Evolutionary conservation across 2,113 vertebrate genomes (phyloP), one percentile per base, ranked within the genome.

Genomic region (Alectura lathami): DNA sequence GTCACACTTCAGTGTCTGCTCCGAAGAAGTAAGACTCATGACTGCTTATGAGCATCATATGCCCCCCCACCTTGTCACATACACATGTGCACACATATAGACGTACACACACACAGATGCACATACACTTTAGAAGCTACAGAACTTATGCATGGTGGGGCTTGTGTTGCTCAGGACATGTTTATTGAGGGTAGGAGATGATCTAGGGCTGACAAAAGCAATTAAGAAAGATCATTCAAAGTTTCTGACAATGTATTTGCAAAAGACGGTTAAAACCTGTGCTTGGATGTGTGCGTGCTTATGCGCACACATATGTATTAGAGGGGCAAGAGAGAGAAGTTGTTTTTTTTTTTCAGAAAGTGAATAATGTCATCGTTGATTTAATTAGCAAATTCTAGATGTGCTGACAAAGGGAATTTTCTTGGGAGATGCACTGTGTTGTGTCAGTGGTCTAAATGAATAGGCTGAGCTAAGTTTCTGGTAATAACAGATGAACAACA

Each of bases 381-480:
- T 98, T 98, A 98, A 98, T 98, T 98, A 98, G 98, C 97, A 97
- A 97, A 98, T 97, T 96, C 98, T 96, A 94, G 97, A 98, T 98
- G 97, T 98, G 98, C 98, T 98, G 98, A 98, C 97, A 97, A 97
- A 98, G 98, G 97, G 97, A 91, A 96, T 98, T 98, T 98, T 96
- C 97, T 96, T 94, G 94, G 96, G 97, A 97, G 97, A 97, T 96
- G 97, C 97, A 89, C 97, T 97, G 97, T 97, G 96, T 97, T 97
- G 95, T 98, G 98, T 98, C 97, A 96, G 45, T 97, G 95, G 95
- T 90, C 95, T 96, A 96, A 98, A 98, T 97, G 97, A 97, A 97
- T 96, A 97, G 97, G 95, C 97, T 96, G 97, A 97, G 93, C 93
- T 29, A 82, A 88, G 93, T 93, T 97, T 94, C 68, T 97, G 97